Base-by-base conservation (phyloP, 2,888 invertebrate genomes). In the Drosophila neoperkinsi region DNA sequence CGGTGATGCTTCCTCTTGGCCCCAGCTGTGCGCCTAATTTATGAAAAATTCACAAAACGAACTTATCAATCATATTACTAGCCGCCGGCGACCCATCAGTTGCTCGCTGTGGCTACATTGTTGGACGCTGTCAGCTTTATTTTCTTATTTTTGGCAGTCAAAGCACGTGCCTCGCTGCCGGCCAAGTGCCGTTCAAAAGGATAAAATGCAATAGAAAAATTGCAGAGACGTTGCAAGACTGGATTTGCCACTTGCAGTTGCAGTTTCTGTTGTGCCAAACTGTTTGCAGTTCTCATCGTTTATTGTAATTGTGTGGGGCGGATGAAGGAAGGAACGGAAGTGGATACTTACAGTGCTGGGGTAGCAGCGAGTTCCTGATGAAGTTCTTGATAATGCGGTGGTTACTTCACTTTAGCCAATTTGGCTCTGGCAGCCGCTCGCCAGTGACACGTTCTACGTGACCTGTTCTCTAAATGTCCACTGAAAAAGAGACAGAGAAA, bases 11-110 rank as follows among this genome's bases (percentile, higher is more conserved):
- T 60, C 69, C 55, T 38, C 30, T 53, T 33, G 50, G 43, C 31
- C 36, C 38, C 50, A 86, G 88, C 85, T 86, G 85, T 78, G 74
- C 75, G 71, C 79, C 85, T 86, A 86, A 86, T 88, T 86, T 86
- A 86, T 86, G 85, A 86, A 86, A 86, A 86, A 86, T 88, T 85
- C 85, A 85, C 88, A 85, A 85, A 86, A 83, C 88, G 85, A 88
- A 86, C 85, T 86, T 86, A 88, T 86, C 85, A 86, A 86, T 86
- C 85, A 86, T 86, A 86, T 83, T 83, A 77, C 85, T 61, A 46
- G 56, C 43, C n/a, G 34, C 49, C 60, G 33, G 33, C 38, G 3
- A 46, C 34, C 31, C 18, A 11, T 31, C 30, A 10, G 25, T 41
- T 0, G 51, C 38, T 33, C 36, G 63, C 63, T 70, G 60, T 63